Conservation (phyloP, 2,113 vertebrate species). For the Mobula birostris region DNA sequence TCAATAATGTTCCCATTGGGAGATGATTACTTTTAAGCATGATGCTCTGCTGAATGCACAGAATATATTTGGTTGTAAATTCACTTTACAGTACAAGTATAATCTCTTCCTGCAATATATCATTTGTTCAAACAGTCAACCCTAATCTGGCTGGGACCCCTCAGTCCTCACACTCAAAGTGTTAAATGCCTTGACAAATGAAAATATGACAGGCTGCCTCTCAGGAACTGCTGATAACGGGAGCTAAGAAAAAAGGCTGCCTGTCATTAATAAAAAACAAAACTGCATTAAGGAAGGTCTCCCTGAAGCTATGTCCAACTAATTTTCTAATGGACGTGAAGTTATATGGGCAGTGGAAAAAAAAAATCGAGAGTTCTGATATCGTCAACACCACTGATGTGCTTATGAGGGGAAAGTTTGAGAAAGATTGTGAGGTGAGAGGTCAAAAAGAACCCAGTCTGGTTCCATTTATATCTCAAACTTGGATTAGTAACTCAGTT, state of each 20-base stretch:
- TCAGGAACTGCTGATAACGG: conserved; percentile 30
- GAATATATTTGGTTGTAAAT: conserved; percentile 31
- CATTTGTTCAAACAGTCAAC: conserved; percentile 23
- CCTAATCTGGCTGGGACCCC: conserved; percentile 25
- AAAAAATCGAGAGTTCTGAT: neutral
- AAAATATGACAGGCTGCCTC: conserved; percentile 27
- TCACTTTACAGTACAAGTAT: conserved; percentile 33
- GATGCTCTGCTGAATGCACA: neutral
- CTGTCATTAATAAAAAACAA: neutral
- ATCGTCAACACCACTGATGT: conserved; percentile 30
- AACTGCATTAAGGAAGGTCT: neutral
- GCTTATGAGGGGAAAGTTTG: conserved; percentile 33
- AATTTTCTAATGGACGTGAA: conserved; percentile 33
- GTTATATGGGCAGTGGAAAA: conserved; percentile 5
- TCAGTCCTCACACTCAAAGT: conserved; percentile 3
- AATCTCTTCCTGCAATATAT: conserved; percentile 37
- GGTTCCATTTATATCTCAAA: conserved; percentile 23
- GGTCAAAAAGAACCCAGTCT: conserved; percentile 20
- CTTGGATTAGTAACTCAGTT: neutral
- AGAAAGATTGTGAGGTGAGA: conserved; percentile 30
- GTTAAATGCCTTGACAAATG: conserved; percentile 19
- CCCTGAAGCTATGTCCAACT: neutral
- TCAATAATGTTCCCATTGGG: conserved; percentile 16
- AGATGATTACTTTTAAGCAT: conserved; percentile 6
- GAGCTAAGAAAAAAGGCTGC: neutral